phyloP scores from a whole-genome alignment of 2,797 vertebrate species.

The Chiroxiphia lanceolata region DNA sequence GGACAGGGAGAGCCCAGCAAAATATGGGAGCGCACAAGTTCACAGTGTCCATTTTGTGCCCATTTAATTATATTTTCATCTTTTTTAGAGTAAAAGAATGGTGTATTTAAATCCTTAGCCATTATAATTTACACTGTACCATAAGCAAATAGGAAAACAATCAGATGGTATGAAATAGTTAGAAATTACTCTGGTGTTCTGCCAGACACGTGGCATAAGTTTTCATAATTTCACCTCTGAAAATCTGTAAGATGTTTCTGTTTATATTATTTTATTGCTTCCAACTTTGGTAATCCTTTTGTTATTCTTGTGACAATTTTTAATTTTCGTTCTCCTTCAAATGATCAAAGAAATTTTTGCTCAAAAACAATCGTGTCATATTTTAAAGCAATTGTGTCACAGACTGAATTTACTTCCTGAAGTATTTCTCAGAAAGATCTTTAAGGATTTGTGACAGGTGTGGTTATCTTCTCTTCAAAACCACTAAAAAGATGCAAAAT shows the following conservation, averaged over 20 bases:
- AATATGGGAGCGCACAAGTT: background rate
- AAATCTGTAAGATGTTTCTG: background rate
- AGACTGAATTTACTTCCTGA: background rate
- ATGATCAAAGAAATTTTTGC: background rate
- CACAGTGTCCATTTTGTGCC: background rate
- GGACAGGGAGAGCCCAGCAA: background rate
- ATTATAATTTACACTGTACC: background rate
- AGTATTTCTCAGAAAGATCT: background rate
- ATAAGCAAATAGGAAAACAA: background rate
- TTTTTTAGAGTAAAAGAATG: background rate
- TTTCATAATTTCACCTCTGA: background rate
- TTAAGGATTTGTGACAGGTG: background rate
- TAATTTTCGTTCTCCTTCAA: background rate
- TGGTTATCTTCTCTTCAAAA: background rate
- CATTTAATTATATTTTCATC: background rate
- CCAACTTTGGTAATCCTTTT: background rate
- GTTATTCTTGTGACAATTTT: background rate
- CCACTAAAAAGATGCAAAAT: background rate
- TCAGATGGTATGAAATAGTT: background rate
- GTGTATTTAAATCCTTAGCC: background rate
- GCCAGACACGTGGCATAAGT: background rate
- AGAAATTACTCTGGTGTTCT: background rate
- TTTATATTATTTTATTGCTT: background rate
- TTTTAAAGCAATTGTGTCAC: background rate
- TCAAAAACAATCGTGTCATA: background rate